phyloP scores from a whole-genome alignment of 2,888 invertebrate species.

The Amblyjoppa proteus region DNA sequence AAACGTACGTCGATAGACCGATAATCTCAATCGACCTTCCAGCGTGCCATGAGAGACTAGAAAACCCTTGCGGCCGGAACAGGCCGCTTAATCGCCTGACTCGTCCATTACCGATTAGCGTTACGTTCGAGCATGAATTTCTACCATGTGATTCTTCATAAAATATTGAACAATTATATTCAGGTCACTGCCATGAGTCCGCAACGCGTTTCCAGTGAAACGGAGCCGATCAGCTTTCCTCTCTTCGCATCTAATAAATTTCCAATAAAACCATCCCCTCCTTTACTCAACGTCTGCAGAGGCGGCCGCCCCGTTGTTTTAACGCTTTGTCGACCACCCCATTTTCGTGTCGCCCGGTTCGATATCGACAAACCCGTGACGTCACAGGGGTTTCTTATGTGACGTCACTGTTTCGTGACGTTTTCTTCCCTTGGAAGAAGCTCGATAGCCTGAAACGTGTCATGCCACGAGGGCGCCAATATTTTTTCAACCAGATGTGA shows the following conservation, averaged over 20 bases:
- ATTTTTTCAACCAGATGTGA: neutral
- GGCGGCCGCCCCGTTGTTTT: neutral
- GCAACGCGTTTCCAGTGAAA: slow-evolving; percentile 35
- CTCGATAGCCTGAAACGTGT: neutral
- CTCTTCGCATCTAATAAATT: slow-evolving; percentile 16
- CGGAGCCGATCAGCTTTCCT: neutral
- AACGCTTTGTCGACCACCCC: slow-evolving; percentile 14
- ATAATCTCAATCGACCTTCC: slow-evolving; percentile 50
- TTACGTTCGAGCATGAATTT: slow-evolving; percentile 5
- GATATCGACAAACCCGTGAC: slow-evolving; percentile 27
- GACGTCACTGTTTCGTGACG: slow-evolving; percentile 34
- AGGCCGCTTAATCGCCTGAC: neutral
- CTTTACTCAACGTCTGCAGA: neutral
- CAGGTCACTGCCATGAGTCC: slow-evolving; percentile 29
- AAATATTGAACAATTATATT: slow-evolving; percentile 37
- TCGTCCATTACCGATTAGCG: neutral
- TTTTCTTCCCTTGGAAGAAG: neutral
- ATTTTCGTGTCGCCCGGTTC: neutral
- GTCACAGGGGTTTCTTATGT: slow-evolving; percentile 16
- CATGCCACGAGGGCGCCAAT: slow-evolving; percentile 25
- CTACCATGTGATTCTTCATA: neutral
- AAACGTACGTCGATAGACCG: slow-evolving; percentile 31
- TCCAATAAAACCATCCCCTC: slow-evolving; percentile 45
- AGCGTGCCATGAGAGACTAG: slow-evolving; percentile 21
- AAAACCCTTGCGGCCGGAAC: slow-evolving; percentile 11